A percentile compares a stretch with the other conserved stretches of the same genome.
phyloP scores from a whole-genome alignment of 2,113 vertebrate species.

The Daphoenositta chrysoptera region DNA sequence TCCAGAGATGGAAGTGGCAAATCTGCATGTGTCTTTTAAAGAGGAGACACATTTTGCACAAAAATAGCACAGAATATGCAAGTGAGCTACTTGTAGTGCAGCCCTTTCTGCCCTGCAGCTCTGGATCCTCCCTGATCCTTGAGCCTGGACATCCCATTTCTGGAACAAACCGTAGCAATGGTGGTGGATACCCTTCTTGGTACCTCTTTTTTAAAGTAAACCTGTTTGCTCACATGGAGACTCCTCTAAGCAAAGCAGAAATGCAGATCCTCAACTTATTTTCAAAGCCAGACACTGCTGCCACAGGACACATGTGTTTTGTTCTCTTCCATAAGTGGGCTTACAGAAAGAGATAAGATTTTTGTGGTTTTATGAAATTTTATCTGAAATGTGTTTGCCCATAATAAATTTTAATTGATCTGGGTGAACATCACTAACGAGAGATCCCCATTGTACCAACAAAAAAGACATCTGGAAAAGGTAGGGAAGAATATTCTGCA shows the following conservation, averaged over 20 bases:
- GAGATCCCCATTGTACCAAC: neutral
- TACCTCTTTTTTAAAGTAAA: neutral
- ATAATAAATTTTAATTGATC: neutral
- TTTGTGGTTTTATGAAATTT: neutral
- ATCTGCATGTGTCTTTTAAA: neutral
- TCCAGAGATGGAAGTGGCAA: neutral
- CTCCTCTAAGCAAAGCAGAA: neutral
- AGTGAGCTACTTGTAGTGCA: neutral
- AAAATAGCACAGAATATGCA: neutral
- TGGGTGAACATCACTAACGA: neutral
- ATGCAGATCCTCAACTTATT: neutral
- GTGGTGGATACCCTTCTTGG: neutral
- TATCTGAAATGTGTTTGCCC: neutral
- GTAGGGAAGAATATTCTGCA: neutral
- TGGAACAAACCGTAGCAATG: neutral
- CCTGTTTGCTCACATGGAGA: neutral
- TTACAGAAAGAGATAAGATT: neutral
- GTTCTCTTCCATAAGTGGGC: neutral
- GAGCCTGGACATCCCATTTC: neutral
- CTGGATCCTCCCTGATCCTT: neutral
- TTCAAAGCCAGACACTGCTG: neutral
- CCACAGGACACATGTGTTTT: accelerated
- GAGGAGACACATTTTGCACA: neutral
- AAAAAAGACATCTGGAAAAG: neutral
- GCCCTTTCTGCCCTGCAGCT: neutral